Conservation (phyloP, 2,888 invertebrate genomes). For the Ceriagrion tenellum region DNA sequence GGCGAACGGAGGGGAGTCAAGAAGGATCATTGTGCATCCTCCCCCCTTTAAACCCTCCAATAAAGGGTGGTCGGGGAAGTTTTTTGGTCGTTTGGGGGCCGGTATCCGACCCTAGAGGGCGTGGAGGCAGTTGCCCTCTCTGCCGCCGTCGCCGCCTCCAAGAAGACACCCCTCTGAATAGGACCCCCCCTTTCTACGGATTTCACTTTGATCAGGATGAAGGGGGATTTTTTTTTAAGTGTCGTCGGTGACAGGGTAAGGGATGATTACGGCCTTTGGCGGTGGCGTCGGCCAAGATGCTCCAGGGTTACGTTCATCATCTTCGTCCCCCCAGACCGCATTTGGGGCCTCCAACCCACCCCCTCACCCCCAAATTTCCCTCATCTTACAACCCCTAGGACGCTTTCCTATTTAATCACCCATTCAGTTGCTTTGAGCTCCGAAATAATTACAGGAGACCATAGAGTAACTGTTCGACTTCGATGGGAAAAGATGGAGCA, state of each 20-base stretch:
- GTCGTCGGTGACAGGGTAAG: not conserved
- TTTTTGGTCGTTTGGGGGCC: not conserved
- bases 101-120: not conserved
- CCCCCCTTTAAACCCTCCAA: not conserved
- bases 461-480: too few relatives aligned
- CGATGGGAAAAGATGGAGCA: too few relatives aligned
- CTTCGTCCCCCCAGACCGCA: not conserved
- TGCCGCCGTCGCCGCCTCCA: not conserved
- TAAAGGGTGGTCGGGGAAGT: not conserved
- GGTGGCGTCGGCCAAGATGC: not conserved
- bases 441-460: too few relatives aligned
- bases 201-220: not conserved
- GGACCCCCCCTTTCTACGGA: not conserved
- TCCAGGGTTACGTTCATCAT: not conserved
- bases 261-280: slow-evolving; percentile 23
- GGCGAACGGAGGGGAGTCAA: not conserved
- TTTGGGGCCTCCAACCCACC: not conserved
- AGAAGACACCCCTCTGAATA: not conserved
- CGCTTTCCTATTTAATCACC: too few relatives aligned
- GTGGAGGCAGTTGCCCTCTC: slow-evolving; percentile 22
- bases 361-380: not conserved
- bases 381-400: not conserved
- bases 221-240: not conserved
- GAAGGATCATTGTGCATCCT: too few relatives aligned
- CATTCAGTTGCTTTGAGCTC: too few relatives aligned